A percentile compares a stretch with the other conserved stretches of the same genome.
Conservation (phyloP, 1,140 invertebrate genomes). For the Leptonema lineaticorne region DNA sequence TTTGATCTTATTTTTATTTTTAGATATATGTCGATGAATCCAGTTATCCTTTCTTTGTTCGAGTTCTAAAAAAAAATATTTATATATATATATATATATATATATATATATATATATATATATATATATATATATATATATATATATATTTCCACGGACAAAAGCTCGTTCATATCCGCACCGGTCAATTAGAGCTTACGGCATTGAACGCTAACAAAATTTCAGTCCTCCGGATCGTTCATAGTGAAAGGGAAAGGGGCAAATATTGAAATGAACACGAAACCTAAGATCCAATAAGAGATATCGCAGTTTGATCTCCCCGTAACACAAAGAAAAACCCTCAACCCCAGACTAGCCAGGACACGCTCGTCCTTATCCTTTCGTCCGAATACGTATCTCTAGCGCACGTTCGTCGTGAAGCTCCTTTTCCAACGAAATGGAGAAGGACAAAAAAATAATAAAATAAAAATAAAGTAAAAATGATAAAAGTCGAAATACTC, state of each 20-base stretch:
- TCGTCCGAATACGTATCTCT: neutral
- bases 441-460: too few species aligned
- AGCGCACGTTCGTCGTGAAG: neutral
- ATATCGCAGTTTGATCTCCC: constrained; percentile 5
- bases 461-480: neutral
- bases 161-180: neutral
- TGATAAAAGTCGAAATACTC: neutral
- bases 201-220: neutral
- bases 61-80: too few species aligned
- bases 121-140: constrained; percentile 14
- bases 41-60: too few species aligned
- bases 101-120: neutral
- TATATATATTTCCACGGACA: too few species aligned
- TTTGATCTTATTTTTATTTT: too few species aligned
- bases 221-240: too few species aligned
- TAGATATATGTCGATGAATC: too few species aligned
- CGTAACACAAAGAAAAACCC: neutral
- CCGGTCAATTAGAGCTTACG: neutral
- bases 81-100: neutral
- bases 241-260: too few species aligned
- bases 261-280: constrained; percentile 18
- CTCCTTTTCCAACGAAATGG: neutral
- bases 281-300: constrained; percentile 9
- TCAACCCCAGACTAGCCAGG: neutral
- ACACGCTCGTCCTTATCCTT: neutral